These are phyloP conservation scores for Octopus bimaculoides DNA, from an alignment of 1,140 invertebrate species.

Conservation along the genomic window DNA sequence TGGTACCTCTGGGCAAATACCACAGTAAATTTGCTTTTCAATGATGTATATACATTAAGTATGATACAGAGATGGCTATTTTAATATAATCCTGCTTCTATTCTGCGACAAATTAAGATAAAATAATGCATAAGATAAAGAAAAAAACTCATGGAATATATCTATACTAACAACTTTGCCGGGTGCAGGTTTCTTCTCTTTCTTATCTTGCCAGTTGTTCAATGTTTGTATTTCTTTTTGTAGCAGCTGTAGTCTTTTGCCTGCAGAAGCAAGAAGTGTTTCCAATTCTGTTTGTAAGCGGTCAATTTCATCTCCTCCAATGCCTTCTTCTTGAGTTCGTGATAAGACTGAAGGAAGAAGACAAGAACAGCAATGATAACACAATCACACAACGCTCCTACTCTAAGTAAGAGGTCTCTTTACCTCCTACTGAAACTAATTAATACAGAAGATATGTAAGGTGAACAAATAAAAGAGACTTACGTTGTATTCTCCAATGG, in stretches of 20 bases:
- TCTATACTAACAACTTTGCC: constrained; percentile 57
- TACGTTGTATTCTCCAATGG: no score
- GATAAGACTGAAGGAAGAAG: constrained; percentile 60
- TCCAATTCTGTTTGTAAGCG: constrained; percentile 84
- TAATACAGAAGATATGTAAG: no score
- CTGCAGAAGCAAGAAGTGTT: constrained; percentile 76
- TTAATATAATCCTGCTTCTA: no score
- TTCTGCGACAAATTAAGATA: no score
- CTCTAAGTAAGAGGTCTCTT: background rate
- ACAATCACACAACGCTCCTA: background rate
- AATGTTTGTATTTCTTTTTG: constrained; percentile 66
- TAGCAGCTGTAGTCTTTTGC: constrained; percentile 72
- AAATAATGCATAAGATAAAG: no score
- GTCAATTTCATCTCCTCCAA: constrained; percentile 78
- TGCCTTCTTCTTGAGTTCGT: constrained; percentile 64
- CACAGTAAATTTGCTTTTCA: no score
- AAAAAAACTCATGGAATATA: no score
- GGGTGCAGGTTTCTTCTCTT: constrained; percentile 43
- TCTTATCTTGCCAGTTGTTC: constrained; percentile 54
- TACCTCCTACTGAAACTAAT: no score
- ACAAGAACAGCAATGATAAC: background rate
- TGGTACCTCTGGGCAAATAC: no score
- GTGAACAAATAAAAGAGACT: no score
- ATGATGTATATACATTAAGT: no score
- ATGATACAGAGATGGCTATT: no score